Evolutionary conservation across 2,113 vertebrate genomes (phyloP), one percentile per base, ranked within the genome.

Genomic region (Antigone vipio): DNA sequence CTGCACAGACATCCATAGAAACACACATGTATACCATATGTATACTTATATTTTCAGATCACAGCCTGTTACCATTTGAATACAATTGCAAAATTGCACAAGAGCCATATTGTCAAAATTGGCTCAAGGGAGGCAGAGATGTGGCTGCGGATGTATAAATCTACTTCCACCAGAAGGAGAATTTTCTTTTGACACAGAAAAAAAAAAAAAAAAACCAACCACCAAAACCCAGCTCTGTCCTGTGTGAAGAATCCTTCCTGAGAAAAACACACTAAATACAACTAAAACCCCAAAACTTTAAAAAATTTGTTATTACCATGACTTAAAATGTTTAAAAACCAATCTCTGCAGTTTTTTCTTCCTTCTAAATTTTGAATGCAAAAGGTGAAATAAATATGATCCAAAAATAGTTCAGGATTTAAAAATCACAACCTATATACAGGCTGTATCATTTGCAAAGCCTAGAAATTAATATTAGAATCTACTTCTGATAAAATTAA

Each of bases 391-490:
- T 42, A 78, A 90, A 60, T 20, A n/a, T n/a, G 15, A 59, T 21
- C 9, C 14, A 59, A 78, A 84, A 13, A 53, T 86, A 79, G 44
- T 64, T 44, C 24, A 66, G 32, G 38, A 82, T 73, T 81, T 73
- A 49, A 94, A 93, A 78, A 66, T 38, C 35, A 79, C 50, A 93
- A 8, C 3, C 9, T 83, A n/a, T 21, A 55, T 53, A 71, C n/a
- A 5, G 34, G 18, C 26, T 60, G 29, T 42, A 62, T 88, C 9
- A 93, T 87, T 93, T 92, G n/a, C 60, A 85, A 97, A 94, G 30
- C 47, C n/a, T 59, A 76, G 40, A 85, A 91, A 92, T 71, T 78
- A 91, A 86, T 92, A 96, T 56, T 85, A 76, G 86, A 88, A 88
- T 81, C 40, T 74, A 22, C 18, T 75, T 85, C 73, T 92, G 63